Evolutionary conservation across 2,888 invertebrate genomes (phyloP).

Genomic region (Liodrosophila aerea): DNA sequence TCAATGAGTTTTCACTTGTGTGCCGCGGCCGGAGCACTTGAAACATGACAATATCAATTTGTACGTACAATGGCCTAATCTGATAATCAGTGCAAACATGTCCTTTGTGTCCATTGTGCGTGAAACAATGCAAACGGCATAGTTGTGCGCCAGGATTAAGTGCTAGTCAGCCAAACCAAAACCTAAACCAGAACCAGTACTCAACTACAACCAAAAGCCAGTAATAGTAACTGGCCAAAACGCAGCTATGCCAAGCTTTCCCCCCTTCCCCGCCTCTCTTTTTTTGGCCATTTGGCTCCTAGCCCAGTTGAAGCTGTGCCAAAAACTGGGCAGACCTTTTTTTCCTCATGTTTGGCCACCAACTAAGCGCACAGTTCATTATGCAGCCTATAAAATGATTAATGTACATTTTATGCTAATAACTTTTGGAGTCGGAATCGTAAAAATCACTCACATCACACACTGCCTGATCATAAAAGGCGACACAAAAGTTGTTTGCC

Average conservation of each 20-base stretch:
- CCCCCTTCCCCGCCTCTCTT: background rate
- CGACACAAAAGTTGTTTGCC: conserved; percentile 54
- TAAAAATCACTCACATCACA: conserved; percentile 50
- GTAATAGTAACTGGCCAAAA: conserved; percentile 3
- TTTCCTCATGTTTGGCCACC: conserved; percentile 39
- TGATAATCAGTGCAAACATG: conserved; percentile 83
- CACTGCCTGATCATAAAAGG: conserved; percentile 66
- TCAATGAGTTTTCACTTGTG: conserved; percentile 56
- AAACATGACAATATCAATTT: conserved; percentile 83
- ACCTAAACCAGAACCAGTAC: conserved; percentile 30
- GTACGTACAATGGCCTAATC: conserved; percentile 82
- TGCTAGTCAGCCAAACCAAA: conserved; percentile 58
- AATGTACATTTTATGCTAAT: conserved; percentile 71
- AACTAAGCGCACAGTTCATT: conserved; percentile 58
- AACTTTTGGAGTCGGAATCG: conserved; percentile 45
- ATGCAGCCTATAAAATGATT: conserved; percentile 69
- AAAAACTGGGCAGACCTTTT: conserved; percentile 2
- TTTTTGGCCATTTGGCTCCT: conserved; percentile 45
- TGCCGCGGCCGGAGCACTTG: conserved; percentile 74
- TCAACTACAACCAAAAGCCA: background rate
- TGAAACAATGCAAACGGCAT: conserved; percentile 80
- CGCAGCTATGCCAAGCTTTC: conserved; percentile 38
- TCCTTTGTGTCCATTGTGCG: conserved; percentile 82
- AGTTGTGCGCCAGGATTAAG: conserved; percentile 81
- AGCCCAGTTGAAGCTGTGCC: background rate